Evolutionary conservation across 37 sponge, comb jelly and placozoan genomes (phyloP).

Genomic region (Geodia barretti): DNA sequence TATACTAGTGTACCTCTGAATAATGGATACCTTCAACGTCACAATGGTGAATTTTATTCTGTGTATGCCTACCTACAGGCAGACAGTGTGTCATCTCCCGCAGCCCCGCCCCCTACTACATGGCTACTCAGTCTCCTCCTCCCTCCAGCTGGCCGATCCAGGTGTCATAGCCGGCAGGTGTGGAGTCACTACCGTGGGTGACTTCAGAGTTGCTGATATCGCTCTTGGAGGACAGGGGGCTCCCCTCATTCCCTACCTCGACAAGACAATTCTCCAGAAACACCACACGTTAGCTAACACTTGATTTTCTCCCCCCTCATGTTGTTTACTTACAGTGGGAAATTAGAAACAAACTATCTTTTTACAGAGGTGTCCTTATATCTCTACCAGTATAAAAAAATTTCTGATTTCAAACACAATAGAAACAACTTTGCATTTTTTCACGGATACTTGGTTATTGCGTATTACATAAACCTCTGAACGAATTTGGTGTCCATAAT

Average conservation of each 20-base stretch:
- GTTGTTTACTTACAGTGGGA: too few species aligned
- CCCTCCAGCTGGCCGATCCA: constrained; percentile 75
- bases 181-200: constrained; percentile 75
- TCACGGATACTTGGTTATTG: too few species aligned
- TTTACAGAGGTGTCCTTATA: too few species aligned
- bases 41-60: neutral
- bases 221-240: constrained; percentile 77
- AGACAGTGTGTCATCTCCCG: constrained; percentile 68
- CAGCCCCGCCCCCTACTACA: constrained; percentile 5
- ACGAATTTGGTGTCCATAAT: too few species aligned
- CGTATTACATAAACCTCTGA: too few species aligned
- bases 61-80: constrained; percentile 21
- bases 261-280: constrained; percentile 37
- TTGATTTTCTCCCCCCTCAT: too few species aligned
- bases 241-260: constrained; percentile 73
- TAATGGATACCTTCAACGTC: neutral
- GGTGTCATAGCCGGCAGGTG: constrained; percentile 60
- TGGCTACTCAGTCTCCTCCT: constrained; percentile 44
- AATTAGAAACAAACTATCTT: too few species aligned
- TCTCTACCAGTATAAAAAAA: too few species aligned
- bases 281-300: too few species aligned
- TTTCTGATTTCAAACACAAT: too few species aligned
- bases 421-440: too few species aligned
- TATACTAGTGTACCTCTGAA: neutral
- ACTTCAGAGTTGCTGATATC: constrained; percentile 77